Base-by-base conservation (phyloP, 2,797 vertebrate species). In the Lepilemur septentrionalis region DNA sequence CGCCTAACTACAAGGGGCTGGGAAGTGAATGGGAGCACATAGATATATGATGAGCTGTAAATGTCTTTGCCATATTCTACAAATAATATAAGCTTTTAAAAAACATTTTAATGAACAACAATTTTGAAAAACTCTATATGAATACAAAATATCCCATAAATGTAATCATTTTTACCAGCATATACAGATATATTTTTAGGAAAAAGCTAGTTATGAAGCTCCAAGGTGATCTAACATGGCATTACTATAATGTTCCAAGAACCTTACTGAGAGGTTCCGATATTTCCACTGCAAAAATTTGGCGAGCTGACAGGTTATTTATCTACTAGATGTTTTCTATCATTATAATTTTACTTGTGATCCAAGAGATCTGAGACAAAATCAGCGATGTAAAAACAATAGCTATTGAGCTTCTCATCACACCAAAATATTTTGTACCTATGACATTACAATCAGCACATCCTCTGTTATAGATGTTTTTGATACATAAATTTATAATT, bases 101-200 rank as follows among this genome's bases (percentile, higher is more conserved):
- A 89, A 79, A 50, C 88, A 96, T 72, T 93, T 97, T 93, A 96
- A 88, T 78, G 61, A 93, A 89, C 63, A 91, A 89, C 65, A 80
- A 72, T 89, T 75, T 95, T 95, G 38, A 76, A 97, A 96, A 97
- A 86, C 22, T 92, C 59, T 81, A 85, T 94, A 78, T 94, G 93
- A 35, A 91, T 94, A 95, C 30, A 97, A 97, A 97, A 93, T 93
- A 78, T 75, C 17, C 38, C 61, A 94, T 96, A 95, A 96, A 70
- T 93, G 30, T 55, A 84, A 63, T 85, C 72, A 41, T 43, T 93
- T 94, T 92, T 94, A 90, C 84, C 57, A 88, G 18, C 30, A 94
- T 76, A 79, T 79, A 94, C 48, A 97, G 22, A 85, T 75, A 25
- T 72, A 76, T 50, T 67, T 80, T 94, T 67, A 93, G 52, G 43